These are phyloP conservation scores for Pangasius krempfi DNA, from an alignment of 2,797 vertebrate species.

Conservation along the genomic window DNA sequence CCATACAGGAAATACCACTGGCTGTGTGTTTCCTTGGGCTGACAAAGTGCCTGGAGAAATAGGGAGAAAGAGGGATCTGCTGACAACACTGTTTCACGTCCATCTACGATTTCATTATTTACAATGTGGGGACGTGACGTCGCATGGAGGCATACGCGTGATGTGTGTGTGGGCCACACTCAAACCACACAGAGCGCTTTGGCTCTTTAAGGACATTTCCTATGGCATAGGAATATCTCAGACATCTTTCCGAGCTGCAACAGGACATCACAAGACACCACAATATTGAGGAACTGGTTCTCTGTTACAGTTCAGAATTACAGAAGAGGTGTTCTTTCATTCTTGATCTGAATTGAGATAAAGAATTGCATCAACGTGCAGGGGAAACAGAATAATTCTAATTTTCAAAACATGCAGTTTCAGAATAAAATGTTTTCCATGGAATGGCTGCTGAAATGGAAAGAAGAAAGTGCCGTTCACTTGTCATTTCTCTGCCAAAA, in stretches of 20 bases:
- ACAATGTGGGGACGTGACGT: slow-evolving; percentile 64
- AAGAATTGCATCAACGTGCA: neutral
- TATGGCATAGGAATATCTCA: neutral
- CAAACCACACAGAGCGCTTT: slow-evolving; percentile 50
- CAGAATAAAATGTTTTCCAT: neutral
- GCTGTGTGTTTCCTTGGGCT: slow-evolving; percentile 67
- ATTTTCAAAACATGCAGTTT: neutral
- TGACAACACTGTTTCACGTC: slow-evolving; percentile 62
- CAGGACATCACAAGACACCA: neutral
- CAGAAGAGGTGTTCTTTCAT: neutral
- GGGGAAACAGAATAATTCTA: neutral
- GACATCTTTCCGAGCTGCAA: neutral
- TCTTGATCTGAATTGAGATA: neutral
- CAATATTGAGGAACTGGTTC: neutral
- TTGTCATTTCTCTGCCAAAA: slow-evolving; percentile 7
- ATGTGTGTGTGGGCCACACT: slow-evolving; percentile 63
- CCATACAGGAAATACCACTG: slow-evolving; percentile 72
- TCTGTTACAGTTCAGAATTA: neutral
- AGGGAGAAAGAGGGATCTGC: slow-evolving; percentile 60
- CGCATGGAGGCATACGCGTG: slow-evolving; percentile 45
- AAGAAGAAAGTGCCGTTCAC: slow-evolving; percentile 22
- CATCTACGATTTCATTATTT: slow-evolving; percentile 68
- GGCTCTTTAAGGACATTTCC: slow-evolving; percentile 36
- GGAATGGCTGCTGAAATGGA: slow-evolving; percentile 10
- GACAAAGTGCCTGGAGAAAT: slow-evolving; percentile 34